Base-by-base conservation (phyloP, 2,797 vertebrate species). In the Notolabrus celidotus region DNA sequence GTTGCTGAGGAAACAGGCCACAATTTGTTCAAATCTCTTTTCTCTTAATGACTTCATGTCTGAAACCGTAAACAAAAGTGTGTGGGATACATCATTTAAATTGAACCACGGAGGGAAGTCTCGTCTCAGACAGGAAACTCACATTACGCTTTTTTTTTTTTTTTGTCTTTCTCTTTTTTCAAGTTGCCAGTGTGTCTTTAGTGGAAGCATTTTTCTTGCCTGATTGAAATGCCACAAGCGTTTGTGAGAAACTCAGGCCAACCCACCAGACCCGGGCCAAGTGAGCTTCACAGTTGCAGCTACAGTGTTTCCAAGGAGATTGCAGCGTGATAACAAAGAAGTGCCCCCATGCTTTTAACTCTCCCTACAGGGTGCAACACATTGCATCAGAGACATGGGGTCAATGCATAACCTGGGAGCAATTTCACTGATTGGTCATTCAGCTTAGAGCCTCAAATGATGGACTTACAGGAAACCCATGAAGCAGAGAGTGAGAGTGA, bases 221-320 rank as follows among this genome's bases (percentile, higher is more conserved):
- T 90, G 81, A 92, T 92, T 93, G 85, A 91, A 81, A 93, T 92
- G 86, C 92, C 36, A 53, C 33, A 39, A 55, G 60, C 71, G 60
- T 92, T 77, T 77, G 82, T 83, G 86, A 88, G 86, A 92, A 89
- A 84, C 83, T 81, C 62, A 67, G 77, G 61, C 80, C 68, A 17
- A 50, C 60, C 65, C 31, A 41, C 17, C 49, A 41, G 16, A 82
- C 33, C 43, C 1, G 22, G 59, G 77, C 83, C 88, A 79, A 90
- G 71, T 6, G 83, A 86, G 79, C 80, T 85, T 77, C 86, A 83
- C 67, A 58, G 67, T 75, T 78, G 71, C 71, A 74, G 79, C 71
- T 51, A 66, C 60, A 65, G 76, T 15, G 84, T 92, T 67, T 86
- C 91, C 90, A 88, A 77, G 90, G 90, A 87, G 88, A 91, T 54